These are phyloP conservation scores for Stigmatopora argus DNA, from an alignment of 2,113 vertebrate species.

Conservation along the genomic window DNA sequence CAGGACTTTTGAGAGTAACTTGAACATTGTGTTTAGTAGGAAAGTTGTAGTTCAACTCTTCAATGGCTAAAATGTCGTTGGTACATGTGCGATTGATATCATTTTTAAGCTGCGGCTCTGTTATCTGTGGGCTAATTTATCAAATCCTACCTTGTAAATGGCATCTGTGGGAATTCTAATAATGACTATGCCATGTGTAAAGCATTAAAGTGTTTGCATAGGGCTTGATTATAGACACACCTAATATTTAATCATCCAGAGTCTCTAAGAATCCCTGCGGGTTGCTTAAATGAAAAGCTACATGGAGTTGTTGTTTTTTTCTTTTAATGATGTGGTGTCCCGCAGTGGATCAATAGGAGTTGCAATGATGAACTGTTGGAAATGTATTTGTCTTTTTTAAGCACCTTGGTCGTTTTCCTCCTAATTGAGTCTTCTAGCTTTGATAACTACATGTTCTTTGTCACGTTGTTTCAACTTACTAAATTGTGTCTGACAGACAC, in stretches of 20 bases:
- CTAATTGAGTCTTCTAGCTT: conserved; percentile 47
- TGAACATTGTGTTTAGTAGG: no score
- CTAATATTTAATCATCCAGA: conserved; percentile 55
- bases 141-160: conserved; percentile 38
- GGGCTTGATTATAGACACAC: conserved; percentile 53
- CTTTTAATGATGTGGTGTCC: conserved; percentile 44
- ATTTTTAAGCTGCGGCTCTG: conserved; percentile 6
- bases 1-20: no score
- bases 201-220: conserved; percentile 67
- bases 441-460: conserved; percentile 40
- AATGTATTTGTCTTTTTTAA: conserved; percentile 38
- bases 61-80: no score
- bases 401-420: conserved; percentile 30
- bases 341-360: conserved; percentile 63
- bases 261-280: conserved; percentile 62
- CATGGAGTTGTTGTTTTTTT: conserved; percentile 44
- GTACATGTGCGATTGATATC: no score
- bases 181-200: conserved; percentile 56
- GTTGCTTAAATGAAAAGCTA: conserved; percentile 64
- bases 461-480: conserved; percentile 31
- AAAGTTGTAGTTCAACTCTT: background rate
- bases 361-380: conserved; percentile 60
- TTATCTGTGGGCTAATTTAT: conserved; percentile 39
- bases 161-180: conserved; percentile 43
- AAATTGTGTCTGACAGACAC: conserved; percentile 31